Conservation (phyloP, 2,888 invertebrate species). For the Calliscelio sp. region DNA sequence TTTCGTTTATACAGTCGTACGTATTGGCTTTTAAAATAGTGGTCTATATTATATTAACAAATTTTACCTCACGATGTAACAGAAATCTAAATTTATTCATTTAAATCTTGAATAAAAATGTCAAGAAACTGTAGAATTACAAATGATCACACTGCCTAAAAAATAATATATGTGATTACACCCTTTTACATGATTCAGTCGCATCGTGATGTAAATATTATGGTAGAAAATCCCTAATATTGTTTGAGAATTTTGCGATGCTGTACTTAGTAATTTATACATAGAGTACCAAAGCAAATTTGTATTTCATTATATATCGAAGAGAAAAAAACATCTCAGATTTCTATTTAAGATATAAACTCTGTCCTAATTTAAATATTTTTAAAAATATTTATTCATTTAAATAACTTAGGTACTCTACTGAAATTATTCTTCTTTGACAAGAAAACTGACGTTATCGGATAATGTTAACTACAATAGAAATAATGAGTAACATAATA, state of each 20-base stretch:
- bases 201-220: slow-evolving; percentile 33
- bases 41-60: too few species aligned
- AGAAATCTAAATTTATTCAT: not conserved
- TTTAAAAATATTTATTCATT: not conserved
- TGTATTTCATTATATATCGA: too few species aligned
- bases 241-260: slow-evolving; percentile 37
- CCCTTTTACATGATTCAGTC: slow-evolving; percentile 41
- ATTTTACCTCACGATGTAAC: slow-evolving; percentile 49
- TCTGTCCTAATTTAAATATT: too few species aligned
- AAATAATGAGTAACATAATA: slow-evolving; percentile 5
- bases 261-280: slow-evolving; percentile 55
- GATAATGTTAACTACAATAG: slow-evolving; percentile 34
- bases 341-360: too few species aligned
- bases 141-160: slow-evolving; percentile 54
- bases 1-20: too few species aligned
- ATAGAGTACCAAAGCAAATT: too few species aligned
- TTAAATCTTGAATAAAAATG: not conserved
- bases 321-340: too few species aligned
- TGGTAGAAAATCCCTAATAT: too few species aligned
- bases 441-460: slow-evolving; percentile 10
- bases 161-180: too few species aligned
- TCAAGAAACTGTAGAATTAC: slow-evolving; percentile 19
- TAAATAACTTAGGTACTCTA: too few species aligned
- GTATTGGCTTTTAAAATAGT: too few species aligned
- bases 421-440: slow-evolving; percentile 3